Base-by-base conservation (phyloP, 2,797 vertebrate genomes). In the Momotus momota region DNA sequence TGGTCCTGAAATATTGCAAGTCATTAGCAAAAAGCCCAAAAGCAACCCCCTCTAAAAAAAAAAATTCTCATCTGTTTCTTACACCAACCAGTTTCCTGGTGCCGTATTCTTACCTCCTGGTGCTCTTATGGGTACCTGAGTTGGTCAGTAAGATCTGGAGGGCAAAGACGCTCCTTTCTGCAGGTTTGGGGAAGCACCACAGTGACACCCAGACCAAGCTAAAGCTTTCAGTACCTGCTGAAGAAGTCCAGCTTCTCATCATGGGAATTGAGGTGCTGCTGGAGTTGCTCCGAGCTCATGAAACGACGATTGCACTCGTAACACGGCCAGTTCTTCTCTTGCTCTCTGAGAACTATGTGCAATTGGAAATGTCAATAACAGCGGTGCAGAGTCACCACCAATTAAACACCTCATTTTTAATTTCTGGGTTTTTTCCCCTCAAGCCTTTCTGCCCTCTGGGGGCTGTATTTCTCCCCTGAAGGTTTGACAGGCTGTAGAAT, bases 281-380 rank as follows among this genome's bases (percentile, higher is more conserved):
- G 99, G 55, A 99, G 98, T 65, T 99, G 99, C 88, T 99, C 99
- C 0, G 99, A 99, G 98, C 99, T 99, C 98, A 99, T 98, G 81
- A 99, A 99, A 31, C 99, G 99, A 3, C 99, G 98, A 94, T 99
- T 99, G 81, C 99, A 99, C 93, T 99, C 99, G 1, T 99, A 99
- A 93, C 99, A 99, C 0, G 99, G 99, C 99, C 99, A 99, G 94
- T 99, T 99, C 98, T 99, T 99, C 97, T 99, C 99, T 91, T 99
- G 99, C 60, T 99, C 99, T 85, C 99, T 98, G 70, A 99, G 98
- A 72, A 99, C 99, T 99, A 91, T 6, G 33, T 74, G 67, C 94
- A 94, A 43, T 94, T 7, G 82, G 86, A 97, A 96, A 86, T 27
- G 61, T 65, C 22, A 77, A 49, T 35, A 80, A 90, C 55, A 75